These are phyloP conservation scores for Cosmorhoe ocellata DNA, from an alignment of 2,888 invertebrate species.

Conservation along the genomic window DNA sequence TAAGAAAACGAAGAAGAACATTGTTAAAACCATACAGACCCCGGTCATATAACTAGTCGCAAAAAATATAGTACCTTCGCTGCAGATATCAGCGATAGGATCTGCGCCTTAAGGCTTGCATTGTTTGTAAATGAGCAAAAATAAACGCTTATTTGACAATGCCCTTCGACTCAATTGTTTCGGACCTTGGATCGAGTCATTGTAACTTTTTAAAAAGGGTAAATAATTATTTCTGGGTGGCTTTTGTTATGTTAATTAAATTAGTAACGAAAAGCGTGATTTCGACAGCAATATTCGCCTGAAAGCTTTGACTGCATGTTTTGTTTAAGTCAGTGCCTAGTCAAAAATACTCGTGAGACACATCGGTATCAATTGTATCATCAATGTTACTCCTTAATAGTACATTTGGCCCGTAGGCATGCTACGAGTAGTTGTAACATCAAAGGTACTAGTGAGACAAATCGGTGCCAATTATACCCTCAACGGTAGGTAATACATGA, in stretches of 20 bases:
- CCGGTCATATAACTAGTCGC: slow-evolving; percentile 26
- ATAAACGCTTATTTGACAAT: slow-evolving; percentile 55
- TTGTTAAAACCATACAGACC: slow-evolving; percentile 6
- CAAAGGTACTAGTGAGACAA: too few species aligned
- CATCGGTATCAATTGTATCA: too few species aligned
- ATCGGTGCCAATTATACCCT: too few species aligned
- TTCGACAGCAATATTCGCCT: neutral
- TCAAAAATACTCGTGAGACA: too few species aligned
- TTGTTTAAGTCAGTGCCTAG: too few species aligned
- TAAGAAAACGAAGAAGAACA: too few species aligned
- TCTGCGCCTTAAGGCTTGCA: slow-evolving; percentile 59
- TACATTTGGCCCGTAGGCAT: too few species aligned
- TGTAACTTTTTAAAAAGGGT: slow-evolving; percentile 39
- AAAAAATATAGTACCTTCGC: slow-evolving; percentile 23
- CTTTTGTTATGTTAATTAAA: slow-evolving; percentile 40
- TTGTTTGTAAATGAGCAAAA: slow-evolving; percentile 76
- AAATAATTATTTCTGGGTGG: slow-evolving; percentile 41
- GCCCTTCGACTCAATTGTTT: slow-evolving; percentile 51
- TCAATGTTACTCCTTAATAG: too few species aligned
- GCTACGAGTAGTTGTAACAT: too few species aligned
- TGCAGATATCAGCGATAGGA: slow-evolving; percentile 67
- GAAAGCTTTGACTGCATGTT: too few species aligned
- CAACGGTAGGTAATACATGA: too few species aligned
- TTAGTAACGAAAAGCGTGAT: slow-evolving; percentile 6
- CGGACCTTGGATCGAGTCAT: slow-evolving; percentile 45